Conservation (phyloP, 35 echinoderm and acorn worm genomes). For the Heliocidaris erythrogramma region DNA sequence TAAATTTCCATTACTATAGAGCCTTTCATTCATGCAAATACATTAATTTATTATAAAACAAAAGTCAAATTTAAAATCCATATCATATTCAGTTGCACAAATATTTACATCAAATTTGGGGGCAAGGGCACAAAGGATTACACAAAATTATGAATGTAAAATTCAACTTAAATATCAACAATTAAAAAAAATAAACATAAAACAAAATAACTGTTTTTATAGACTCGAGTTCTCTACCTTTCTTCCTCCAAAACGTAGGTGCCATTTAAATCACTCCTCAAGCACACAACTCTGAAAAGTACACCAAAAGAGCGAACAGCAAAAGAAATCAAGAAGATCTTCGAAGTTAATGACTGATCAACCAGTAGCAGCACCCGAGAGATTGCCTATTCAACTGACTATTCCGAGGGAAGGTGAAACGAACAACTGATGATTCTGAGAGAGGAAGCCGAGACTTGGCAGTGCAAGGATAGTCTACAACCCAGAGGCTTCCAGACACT, state of each 20-base stretch:
- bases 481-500: background rate
- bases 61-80: too few species aligned
- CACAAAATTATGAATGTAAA: too few species aligned
- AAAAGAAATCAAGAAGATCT: background rate
- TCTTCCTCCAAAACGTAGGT: conserved; percentile 24
- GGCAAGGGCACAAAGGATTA: too few species aligned
- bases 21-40: too few species aligned
- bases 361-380: background rate
- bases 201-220: background rate
- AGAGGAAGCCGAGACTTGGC: background rate
- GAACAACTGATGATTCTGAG: background rate
- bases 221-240: background rate
- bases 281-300: background rate
- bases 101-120: too few species aligned
- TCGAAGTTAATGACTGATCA: background rate
- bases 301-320: background rate
- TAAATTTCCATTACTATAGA: too few species aligned
- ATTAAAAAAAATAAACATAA: background rate
- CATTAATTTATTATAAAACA: too few species aligned
- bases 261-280: conserved; percentile 6
- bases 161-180: background rate
- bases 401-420: background rate
- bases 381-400: background rate
- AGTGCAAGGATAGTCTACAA: background rate
- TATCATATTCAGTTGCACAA: too few species aligned